Evolutionary conservation across 2,797 vertebrate genomes (phyloP).

Genomic region (Denticeps clupeoides): DNA sequence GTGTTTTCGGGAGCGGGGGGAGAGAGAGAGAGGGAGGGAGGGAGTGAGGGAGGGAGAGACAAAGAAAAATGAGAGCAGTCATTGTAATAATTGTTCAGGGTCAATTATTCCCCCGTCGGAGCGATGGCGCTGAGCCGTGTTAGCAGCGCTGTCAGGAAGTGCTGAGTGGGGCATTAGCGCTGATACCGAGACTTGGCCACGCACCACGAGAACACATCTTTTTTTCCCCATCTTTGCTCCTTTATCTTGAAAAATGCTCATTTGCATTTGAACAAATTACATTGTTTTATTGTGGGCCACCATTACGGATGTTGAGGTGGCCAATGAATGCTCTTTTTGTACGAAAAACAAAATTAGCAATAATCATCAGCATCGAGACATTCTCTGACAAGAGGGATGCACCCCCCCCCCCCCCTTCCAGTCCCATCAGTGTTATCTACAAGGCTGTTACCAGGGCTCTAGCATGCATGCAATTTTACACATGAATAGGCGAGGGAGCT

Average conservation of each 20-base stretch:
- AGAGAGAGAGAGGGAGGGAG: slow-evolving; percentile 7
- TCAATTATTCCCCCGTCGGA: slow-evolving; percentile 63
- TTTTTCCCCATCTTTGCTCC: slow-evolving; percentile 18
- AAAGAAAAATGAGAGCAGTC: slow-evolving; percentile 33
- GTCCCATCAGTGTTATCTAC: background rate
- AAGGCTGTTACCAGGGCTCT: background rate
- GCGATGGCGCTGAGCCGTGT: slow-evolving; percentile 50
- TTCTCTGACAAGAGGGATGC: background rate
- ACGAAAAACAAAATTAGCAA: background rate
- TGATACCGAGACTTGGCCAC: slow-evolving; percentile 21
- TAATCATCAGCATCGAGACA: slow-evolving; percentile 1
- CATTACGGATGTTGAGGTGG: too few species aligned
- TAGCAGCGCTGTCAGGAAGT: slow-evolving; percentile 35
- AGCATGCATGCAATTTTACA: slow-evolving; percentile 1
- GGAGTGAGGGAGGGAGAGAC: background rate
- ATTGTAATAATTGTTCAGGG: slow-evolving; percentile 66
- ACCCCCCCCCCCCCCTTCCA: background rate
- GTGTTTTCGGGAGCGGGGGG: background rate
- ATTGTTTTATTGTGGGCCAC: too few species aligned
- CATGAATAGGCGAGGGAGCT: background rate
- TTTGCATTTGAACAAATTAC: too few species aligned
- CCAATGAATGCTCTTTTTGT: too few species aligned
- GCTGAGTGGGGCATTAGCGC: slow-evolving; percentile 32
- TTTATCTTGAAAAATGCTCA: too few species aligned
- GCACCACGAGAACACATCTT: slow-evolving; percentile 10